Evolutionary conservation across 1,140 invertebrate genomes (phyloP), one percentile per base, ranked within the genome.

Genomic region (Coelopa frigida): DNA sequence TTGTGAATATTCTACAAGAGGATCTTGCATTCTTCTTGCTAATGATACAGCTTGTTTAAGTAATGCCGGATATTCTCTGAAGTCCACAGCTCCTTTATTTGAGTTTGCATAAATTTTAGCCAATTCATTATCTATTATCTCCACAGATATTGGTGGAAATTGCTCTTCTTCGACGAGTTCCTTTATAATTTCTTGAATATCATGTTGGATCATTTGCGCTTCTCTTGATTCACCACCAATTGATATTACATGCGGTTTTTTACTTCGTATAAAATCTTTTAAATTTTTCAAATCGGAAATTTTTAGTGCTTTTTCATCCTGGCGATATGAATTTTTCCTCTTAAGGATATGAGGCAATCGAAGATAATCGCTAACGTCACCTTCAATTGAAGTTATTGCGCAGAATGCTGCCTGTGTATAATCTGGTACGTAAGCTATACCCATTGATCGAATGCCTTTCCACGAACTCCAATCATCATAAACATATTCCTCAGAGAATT

Each of bases 1-100:
- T 67, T 98, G 94, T 2, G 91, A 89, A 70, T 93, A 97, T 67
- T 99, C 96, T 17, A 97, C 80, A 0, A 99, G 70, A 0, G 97
- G 95, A 75, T 99, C 97, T 70, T 97, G 93, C 51, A 98, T 74
- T 38, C 89, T 78, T 41, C 97, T 76, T 0, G 87, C 94, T 36
- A 98, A 68, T 2, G 93, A 98, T 38, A 98, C 83, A 2, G 95
- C 89, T 72, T 98, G 87, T 4, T 92, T 76, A 0, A 97, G 62
- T 1, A 95, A 67, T 20, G 81, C 78, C 0, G 94, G 94, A 72
- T 94, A 96, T 57, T 97, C 91, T 51, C 88, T 75, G 60, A 96
- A 96, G 59, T 98, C 94, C 23, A 84, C 76, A 52, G 82, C 71
- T 36, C 89, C 90, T 63, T 90, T 89, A 48, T 88, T 86, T 6